Evolutionary conservation across 2,113 vertebrate genomes (phyloP).

Genomic region (Nibea albiflora): DNA sequence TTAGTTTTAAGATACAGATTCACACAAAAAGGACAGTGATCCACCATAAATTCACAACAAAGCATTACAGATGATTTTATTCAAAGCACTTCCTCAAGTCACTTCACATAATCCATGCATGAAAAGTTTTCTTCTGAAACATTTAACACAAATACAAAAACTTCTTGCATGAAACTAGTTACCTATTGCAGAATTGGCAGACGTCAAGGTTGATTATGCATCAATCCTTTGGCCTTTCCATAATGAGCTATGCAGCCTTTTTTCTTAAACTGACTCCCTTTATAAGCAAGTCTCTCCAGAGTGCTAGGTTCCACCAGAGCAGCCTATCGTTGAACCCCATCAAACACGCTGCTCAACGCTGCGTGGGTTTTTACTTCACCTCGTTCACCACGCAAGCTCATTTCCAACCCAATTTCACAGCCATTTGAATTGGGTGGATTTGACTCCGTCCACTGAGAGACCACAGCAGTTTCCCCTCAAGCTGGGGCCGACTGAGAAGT

Average conservation of each 20-base stretch:
- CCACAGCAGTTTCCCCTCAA: neutral
- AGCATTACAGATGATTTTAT: neutral
- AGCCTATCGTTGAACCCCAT: conserved; percentile 31
- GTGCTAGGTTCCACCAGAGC: conserved; percentile 19
- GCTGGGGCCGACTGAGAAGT: neutral
- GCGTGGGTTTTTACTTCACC: conserved; percentile 15
- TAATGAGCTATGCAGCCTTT: conserved; percentile 15
- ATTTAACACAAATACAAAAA: neutral
- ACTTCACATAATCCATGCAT: neutral
- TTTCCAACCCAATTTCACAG: conserved; percentile 76
- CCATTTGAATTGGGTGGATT: conserved; percentile 53
- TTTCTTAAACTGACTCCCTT: neutral
- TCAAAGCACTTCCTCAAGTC: neutral
- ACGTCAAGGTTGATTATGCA: conserved; percentile 40
- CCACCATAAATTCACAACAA: neutral
- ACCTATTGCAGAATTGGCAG: neutral
- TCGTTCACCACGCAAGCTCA: conserved; percentile 45
- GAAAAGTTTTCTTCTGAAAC: conserved; percentile 15
- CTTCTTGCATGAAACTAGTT: neutral
- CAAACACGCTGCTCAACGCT: conserved; percentile 26
- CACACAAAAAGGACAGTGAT: neutral
- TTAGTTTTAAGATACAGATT: neutral
- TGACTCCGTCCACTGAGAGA: conserved; percentile 27
- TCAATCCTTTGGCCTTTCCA: conserved; percentile 8
- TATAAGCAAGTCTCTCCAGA: conserved; percentile 5